phyloP scores from a whole-genome alignment of 1,140 invertebrate species.

The Trachelipus rathkii region DNA sequence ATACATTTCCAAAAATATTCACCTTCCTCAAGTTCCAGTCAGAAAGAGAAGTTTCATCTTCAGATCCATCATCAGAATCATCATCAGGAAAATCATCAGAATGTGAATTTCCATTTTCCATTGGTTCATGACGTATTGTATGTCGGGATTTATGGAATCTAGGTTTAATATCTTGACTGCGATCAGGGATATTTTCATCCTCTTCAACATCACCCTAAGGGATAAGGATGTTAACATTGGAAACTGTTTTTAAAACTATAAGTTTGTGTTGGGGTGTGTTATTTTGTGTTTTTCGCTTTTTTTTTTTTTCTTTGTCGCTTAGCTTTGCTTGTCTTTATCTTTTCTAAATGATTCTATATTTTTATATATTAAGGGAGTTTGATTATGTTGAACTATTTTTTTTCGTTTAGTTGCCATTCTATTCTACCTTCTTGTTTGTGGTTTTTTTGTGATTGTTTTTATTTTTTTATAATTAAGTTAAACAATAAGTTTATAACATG shows the following conservation, averaged over 20 bases:
- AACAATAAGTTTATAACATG: too few relatives aligned
- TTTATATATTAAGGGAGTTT: too few relatives aligned
- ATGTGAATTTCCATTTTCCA: conserved; percentile 53
- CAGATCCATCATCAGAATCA: conserved; percentile 69
- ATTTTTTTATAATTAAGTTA: too few relatives aligned
- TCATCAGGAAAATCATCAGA: conserved; percentile 65
- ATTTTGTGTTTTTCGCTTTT: background rate
- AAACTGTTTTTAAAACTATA: too few relatives aligned
- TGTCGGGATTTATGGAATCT: conserved; percentile 92
- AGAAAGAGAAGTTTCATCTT: conserved; percentile 85
- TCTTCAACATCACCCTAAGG: conserved; percentile 56
- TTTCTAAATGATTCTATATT: too few relatives aligned
- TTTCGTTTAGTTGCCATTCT: too few relatives aligned
- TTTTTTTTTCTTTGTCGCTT: too few relatives aligned
- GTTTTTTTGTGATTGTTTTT: too few relatives aligned
- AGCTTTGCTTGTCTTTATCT: too few relatives aligned
- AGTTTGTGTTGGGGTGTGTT: too few relatives aligned
- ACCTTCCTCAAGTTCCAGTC: conserved; percentile 70
- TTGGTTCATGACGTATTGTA: conserved; percentile 53
- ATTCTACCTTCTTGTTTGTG: too few relatives aligned
- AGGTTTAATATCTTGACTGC: conserved; percentile 95
- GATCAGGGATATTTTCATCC: conserved; percentile 94
- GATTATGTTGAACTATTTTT: too few relatives aligned
- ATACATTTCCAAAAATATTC: background rate
- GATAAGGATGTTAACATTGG: background rate